Evolutionary conservation across 2,888 invertebrate genomes (phyloP).

Genomic region (Tenthredo amoena): DNA sequence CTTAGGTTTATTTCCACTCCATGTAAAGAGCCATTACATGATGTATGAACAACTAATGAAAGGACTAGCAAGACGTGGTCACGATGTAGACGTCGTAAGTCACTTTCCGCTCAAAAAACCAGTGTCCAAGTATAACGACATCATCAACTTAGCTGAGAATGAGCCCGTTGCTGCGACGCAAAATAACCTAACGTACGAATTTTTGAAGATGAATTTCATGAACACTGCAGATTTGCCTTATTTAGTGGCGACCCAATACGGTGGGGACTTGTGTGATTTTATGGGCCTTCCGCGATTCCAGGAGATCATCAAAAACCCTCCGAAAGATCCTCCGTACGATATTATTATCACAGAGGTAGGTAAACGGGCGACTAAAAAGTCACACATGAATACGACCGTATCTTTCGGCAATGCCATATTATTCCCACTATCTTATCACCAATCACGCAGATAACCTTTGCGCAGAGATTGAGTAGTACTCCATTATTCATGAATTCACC

Average conservation of each 20-base stretch:
- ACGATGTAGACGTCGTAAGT: constrained; percentile 73
- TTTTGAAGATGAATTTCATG: not conserved
- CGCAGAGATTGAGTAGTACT: too few relatives aligned
- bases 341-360: constrained; percentile 49
- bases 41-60: constrained; percentile 76
- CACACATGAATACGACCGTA: not conserved
- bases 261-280: constrained; percentile 59
- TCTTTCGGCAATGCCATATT: too few relatives aligned
- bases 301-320: constrained; percentile 58
- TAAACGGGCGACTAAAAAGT: not conserved
- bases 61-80: constrained; percentile 76
- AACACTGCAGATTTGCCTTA: not conserved
- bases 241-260: not conserved
- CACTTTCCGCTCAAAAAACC: constrained; percentile 54
- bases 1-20: constrained; percentile 76
- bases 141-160: not conserved
- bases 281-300: constrained; percentile 59
- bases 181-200: constrained; percentile 22
- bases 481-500: too few relatives aligned
- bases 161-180: not conserved
- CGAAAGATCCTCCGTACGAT: constrained; percentile 44
- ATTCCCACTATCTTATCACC: not conserved
- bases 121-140: not conserved
- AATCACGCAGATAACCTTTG: not conserved
- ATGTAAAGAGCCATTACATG: constrained; percentile 78